Conservation (phyloP, 2,113 vertebrate genomes). For the Colaptes auratus region DNA sequence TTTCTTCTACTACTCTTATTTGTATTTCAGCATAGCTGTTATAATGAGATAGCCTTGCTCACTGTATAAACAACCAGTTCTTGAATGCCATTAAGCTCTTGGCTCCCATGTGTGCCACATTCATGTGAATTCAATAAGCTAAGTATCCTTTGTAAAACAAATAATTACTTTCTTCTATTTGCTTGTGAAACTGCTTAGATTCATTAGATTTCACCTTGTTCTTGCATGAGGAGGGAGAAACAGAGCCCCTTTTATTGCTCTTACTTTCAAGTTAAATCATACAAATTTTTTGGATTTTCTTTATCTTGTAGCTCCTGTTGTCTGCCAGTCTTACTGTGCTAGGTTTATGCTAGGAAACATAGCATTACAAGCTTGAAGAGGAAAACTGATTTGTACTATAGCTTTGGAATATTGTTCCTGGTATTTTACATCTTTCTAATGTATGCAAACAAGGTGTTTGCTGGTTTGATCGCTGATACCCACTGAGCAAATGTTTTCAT, state of each 20-base stretch:
- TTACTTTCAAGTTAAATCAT: not conserved
- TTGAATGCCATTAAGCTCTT: not conserved
- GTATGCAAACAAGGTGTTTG: slow-evolving; percentile 20
- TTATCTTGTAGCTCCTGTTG: not conserved
- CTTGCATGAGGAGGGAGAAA: not conserved
- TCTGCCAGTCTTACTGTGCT: not conserved
- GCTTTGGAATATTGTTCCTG: slow-evolving; percentile 13
- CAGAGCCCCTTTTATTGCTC: not conserved
- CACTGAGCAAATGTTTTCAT: not conserved
- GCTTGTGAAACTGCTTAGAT: not conserved
- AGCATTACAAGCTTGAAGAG: not conserved
- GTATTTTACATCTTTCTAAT: not conserved
- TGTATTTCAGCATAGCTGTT: not conserved
- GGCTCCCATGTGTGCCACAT: not conserved
- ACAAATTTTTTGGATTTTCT: not conserved
- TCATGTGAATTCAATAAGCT: not conserved
- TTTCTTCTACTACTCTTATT: not conserved
- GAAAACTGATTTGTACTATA: not conserved
- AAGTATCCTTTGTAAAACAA: not conserved
- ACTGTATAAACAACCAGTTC: not conserved
- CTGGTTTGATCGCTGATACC: not conserved
- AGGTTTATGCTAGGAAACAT: not conserved
- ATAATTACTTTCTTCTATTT: not conserved
- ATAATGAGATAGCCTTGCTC: not conserved
- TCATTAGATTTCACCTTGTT: not conserved